Base-by-base conservation (phyloP, 2,797 vertebrate genomes). In the Lerista edwardsae region DNA sequence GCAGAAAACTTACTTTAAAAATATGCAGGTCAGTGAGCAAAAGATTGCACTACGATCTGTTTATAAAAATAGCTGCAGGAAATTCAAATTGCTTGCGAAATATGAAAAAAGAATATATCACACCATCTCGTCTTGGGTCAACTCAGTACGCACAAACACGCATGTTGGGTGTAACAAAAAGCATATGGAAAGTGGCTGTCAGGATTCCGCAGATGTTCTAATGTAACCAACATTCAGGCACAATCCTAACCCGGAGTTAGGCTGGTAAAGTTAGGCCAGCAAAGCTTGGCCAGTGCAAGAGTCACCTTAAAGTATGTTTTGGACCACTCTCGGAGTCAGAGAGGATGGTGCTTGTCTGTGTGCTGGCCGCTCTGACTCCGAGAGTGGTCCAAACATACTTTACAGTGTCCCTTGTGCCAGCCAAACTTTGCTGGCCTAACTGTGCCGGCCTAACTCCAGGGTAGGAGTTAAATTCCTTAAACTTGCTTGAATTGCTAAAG, bases 171-270 rank as follows among this genome's bases (percentile, higher is more conserved):
- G 14, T 57, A 21, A 91, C 72, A 79, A 57, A 14, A 92, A 39
- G 89, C 87, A 93, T 88, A 85, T 93, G 87, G 79, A 90, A 90
- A 82, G 85, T 84, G 90, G 88, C 80, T n/a, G 81, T 55, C 25
- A 82, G 91, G 39, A 75, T 90, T 84, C 34, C 47, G 90, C 72
- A 15, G 39, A 71, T 81, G 90, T 90, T 68, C 85, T 27, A 72
- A 72, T 41, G 14, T 15, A 67, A 67, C 65, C 31, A 41, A 69
- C 39, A 21, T 72, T n/a, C n/a, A n/a, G n/a, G n/a, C n/a, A n/a
- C n/a, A n/a, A n/a, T n/a, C n/a, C n/a, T n/a, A n/a, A n/a, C n/a
- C n/a, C n/a, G n/a, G n/a, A n/a, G n/a, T n/a, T n/a, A n/a, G n/a
- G n/a, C n/a, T n/a, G n/a, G n/a, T n/a, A n/a, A n/a, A n/a, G n/a